Evolutionary conservation across 1,140 invertebrate genomes (phyloP).

Genomic region (Zaprionus camerounensis): DNA sequence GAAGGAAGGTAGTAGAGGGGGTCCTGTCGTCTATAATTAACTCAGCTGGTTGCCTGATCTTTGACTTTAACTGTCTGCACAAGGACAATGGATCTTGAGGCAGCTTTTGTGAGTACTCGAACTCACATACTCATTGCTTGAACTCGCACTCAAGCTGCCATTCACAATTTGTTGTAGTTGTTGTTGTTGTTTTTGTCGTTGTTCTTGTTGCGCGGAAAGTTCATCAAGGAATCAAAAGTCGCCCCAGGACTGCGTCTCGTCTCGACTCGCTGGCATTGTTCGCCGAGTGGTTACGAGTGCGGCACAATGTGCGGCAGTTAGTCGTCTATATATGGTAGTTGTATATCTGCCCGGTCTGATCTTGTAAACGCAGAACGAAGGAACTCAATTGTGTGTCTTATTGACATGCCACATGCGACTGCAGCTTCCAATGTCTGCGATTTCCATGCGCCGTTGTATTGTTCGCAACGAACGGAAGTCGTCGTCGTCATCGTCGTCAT

Average conservation of each 20-base stretch:
- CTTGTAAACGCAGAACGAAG: constrained; percentile 63
- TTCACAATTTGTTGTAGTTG: constrained; percentile 10
- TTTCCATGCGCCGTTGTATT: constrained; percentile 27
- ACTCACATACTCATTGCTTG: not conserved
- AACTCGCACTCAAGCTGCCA: not conserved
- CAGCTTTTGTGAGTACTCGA: constrained; percentile 58
- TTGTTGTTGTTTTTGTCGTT: constrained; percentile 22
- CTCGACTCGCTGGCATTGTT: constrained; percentile 54
- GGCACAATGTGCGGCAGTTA: constrained; percentile 35
- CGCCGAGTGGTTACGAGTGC: constrained; percentile 57
- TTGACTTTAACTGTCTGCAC: constrained; percentile 78
- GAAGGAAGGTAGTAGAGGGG: not conserved
- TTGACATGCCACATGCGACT: constrained; percentile 66
- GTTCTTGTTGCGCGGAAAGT: constrained; percentile 50
- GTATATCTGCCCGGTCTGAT: constrained; percentile 60
- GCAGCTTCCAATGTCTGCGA: constrained; percentile 18
- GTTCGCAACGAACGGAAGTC: constrained; percentile 45
- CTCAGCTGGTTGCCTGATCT: constrained; percentile 82
- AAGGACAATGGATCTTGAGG: constrained; percentile 60
- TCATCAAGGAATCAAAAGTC: constrained; percentile 75
- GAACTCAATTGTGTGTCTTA: constrained; percentile 62
- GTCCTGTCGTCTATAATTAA: constrained; percentile 77
- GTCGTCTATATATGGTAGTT: not conserved
- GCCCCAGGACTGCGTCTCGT: constrained; percentile 26
- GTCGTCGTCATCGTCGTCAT: constrained; percentile 46